Evolutionary conservation across 2,113 vertebrate genomes (phyloP), one percentile per base, ranked within the genome.

Genomic region (Zeus faber): DNA sequence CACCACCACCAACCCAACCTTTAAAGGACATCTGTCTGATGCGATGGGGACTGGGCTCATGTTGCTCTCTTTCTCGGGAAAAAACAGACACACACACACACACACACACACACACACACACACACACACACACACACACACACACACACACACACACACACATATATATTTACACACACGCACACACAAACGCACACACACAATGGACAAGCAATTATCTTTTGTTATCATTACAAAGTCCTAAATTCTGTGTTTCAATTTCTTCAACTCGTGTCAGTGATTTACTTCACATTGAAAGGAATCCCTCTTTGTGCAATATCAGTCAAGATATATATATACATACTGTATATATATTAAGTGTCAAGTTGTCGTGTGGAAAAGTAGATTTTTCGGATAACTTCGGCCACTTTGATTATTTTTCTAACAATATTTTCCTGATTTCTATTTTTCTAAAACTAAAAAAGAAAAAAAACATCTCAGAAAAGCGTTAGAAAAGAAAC

Each of bases 381-480:
- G 62, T 73, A 58, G 66, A 85, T 68, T 70, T 68, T 70, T 31
- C 67, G 72, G 72, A 82, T 21, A 2, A 70, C 71, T 55, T 49
- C 54, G 58, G 31, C 64, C 45, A 77, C 67, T 83, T 64, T 58
- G 39, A 83, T 85, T 87, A 87, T 89, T 89, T 89, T 88, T 87
- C 61, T 87, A 88, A 84, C 6, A 13, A 76, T 54, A 65, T 77
- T 80, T 72, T 76, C 81, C 80, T 85, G 72, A 82, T 82, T 81
- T 86, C 56, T 88, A 89, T 89, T 89, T 89, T 89, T 88, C 80
- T 89, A 87, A 79, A 79, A 49, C n/a, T n/a, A n/a, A n/a, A n/a
- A n/a, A n/a, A n/a, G n/a, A n/a, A n/a, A n/a, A n/a, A n/a, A n/a
- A n/a, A n/a, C n/a, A n/a, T n/a, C n/a, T n/a, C n/a, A n/a, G n/a